Evolutionary conservation across 2,113 vertebrate genomes (phyloP).

Genomic region (Neogobius melanostomus): DNA sequence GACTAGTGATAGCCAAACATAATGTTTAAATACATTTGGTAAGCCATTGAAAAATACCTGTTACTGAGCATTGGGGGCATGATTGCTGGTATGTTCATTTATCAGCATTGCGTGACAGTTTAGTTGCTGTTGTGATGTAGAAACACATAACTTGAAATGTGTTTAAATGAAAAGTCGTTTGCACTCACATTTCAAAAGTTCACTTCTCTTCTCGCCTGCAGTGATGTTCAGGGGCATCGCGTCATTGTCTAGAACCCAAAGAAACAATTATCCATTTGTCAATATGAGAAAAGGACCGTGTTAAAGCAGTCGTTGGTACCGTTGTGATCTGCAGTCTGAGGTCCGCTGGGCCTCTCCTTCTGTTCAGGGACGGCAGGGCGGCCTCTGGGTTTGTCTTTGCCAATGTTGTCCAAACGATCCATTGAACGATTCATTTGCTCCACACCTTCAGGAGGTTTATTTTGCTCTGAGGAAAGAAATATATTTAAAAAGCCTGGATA

Average conservation of each 20-base stretch:
- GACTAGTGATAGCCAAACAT: too few species aligned
- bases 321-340: neutral
- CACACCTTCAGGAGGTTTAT: neutral
- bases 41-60: too few species aligned
- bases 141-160: too few species aligned
- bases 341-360: constrained; percentile 31
- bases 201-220: constrained; percentile 61
- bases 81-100: too few species aligned
- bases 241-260: constrained; percentile 14
- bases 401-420: constrained; percentile 16
- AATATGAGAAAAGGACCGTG: neutral
- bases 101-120: too few species aligned
- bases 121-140: too few species aligned
- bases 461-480: constrained; percentile 12
- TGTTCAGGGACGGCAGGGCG: neutral
- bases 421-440: neutral
- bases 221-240: constrained; percentile 21
- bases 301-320: neutral
- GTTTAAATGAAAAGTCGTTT: neutral
- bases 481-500: neutral
- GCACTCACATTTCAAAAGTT: constrained; percentile 86
- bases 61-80: too few species aligned
- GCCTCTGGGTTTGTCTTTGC: neutral
- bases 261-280: rapidly evolving
- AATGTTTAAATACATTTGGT: too few species aligned